Conservation (phyloP, 2,797 vertebrate species). For the Characodon lateralis region DNA sequence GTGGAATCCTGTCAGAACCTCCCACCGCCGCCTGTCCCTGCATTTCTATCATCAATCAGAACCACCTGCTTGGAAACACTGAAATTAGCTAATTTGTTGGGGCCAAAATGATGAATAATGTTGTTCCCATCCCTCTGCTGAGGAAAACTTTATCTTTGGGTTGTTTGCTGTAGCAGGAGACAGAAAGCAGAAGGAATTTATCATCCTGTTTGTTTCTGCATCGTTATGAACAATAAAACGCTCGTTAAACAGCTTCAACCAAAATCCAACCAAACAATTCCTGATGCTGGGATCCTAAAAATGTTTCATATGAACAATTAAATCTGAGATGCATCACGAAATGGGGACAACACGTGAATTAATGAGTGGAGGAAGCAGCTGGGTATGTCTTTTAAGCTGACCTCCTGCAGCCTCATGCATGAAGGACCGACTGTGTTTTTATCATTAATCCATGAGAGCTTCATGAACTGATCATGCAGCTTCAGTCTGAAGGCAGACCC, state of each 20-base stretch:
- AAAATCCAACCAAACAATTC: not conserved
- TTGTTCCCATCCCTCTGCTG: slow-evolving; percentile 9
- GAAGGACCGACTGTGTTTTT: not conserved
- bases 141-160: slow-evolving; percentile 16
- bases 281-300: not conserved
- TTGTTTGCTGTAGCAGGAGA: slow-evolving; percentile 3
- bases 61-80: slow-evolving; percentile 22
- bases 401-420: not conserved
- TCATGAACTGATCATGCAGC: too few relatives aligned
- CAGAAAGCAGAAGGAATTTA: slow-evolving; percentile 11
- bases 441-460: not conserved
- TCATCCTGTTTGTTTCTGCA: slow-evolving; percentile 27
- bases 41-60: slow-evolving; percentile 24
- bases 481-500: not conserved
- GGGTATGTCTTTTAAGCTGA: not conserved
- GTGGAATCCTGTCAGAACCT: not conserved
- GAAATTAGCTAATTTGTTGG: not conserved
- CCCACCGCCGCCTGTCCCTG: not conserved
- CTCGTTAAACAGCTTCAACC: slow-evolving; percentile 21
- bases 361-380: not conserved
- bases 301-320: not conserved
- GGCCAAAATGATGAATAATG: slow-evolving; percentile 43
- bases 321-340: not conserved
- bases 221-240: slow-evolving; percentile 20
- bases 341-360: not conserved